A percentile compares a stretch with the other conserved stretches of the same genome.
Conservation (phyloP, 2,797 vertebrate genomes). For the Amniataba percoides region DNA sequence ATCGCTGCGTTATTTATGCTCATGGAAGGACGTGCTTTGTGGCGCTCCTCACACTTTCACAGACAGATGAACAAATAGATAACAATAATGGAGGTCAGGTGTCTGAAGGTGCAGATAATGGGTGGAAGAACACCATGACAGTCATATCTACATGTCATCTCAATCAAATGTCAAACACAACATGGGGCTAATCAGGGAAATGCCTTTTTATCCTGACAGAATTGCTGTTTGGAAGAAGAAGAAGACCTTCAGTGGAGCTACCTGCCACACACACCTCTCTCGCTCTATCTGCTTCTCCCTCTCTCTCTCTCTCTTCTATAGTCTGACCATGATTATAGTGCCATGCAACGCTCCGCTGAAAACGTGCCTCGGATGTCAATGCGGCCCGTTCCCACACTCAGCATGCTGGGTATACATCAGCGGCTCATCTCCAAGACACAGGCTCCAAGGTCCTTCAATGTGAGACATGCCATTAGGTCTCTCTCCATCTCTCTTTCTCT, state of each 20-base stretch:
- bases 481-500: slow-evolving; percentile 22
- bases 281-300: slow-evolving; percentile 51
- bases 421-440: slow-evolving; percentile 82
- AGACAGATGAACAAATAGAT: slow-evolving; percentile 7
- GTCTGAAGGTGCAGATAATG: slow-evolving; percentile 34
- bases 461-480: slow-evolving; percentile 77
- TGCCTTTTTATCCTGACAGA: slow-evolving; percentile 12
- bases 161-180: slow-evolving; percentile 45
- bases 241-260: slow-evolving; percentile 39
- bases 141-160: slow-evolving; percentile 31
- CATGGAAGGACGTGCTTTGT: background rate
- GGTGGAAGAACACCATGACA: slow-evolving; percentile 7
- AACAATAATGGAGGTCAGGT: background rate
- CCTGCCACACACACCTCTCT: slow-evolving; percentile 14
- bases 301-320: slow-evolving; percentile 67
- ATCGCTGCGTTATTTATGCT: background rate
- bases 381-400: slow-evolving; percentile 61
- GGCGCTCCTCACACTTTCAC: background rate
- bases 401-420: slow-evolving; percentile 75
- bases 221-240: slow-evolving; percentile 28
- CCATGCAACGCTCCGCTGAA: slow-evolving; percentile 64
- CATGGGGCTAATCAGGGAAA: slow-evolving; percentile 29
- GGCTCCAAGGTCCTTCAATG: slow-evolving; percentile 86
- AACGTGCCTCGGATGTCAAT: slow-evolving; percentile 82
- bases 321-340: slow-evolving; percentile 78